These are phyloP conservation scores for Nematopogon swammerdamellus DNA, from an alignment of 2,888 invertebrate species.

Conservation along the genomic window DNA sequence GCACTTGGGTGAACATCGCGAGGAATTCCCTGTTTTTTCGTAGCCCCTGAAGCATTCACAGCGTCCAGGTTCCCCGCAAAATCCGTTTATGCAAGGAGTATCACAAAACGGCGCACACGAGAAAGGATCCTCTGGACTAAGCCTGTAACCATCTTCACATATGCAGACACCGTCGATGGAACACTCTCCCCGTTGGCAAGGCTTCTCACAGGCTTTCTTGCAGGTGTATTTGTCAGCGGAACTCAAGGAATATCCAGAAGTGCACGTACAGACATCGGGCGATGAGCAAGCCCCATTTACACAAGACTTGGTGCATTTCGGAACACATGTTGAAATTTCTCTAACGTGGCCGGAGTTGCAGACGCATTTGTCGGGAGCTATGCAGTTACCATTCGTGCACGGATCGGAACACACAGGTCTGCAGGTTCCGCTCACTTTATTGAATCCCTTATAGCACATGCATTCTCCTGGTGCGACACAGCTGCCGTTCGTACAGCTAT, in stretches of 20 bases:
- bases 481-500: constrained; percentile 18
- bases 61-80: too few relatives aligned
- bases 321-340: constrained; percentile 19
- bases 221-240: constrained; percentile 16
- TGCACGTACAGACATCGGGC: constrained; percentile 27
- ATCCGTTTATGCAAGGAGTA: too few relatives aligned
- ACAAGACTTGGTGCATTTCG: constrained; percentile 27
- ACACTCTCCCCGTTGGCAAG: constrained; percentile 23
- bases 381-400: constrained; percentile 13
- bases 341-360: constrained; percentile 2
- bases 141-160: constrained; percentile 16
- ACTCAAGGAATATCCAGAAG: constrained; percentile 19
- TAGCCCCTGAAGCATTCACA: constrained; percentile 19
- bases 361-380: constrained; percentile 1
- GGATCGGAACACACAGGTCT: constrained; percentile 13
- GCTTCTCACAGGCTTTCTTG: constrained; percentile 18
- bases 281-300: constrained; percentile 24
- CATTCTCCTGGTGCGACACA: constrained; percentile 18
- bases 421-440: constrained; percentile 12
- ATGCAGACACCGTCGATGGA: constrained; percentile 19
- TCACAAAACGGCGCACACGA: too few relatives aligned
- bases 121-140: constrained; percentile 6
- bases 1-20: constrained; percentile 23
- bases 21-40: constrained; percentile 11
- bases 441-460: constrained; percentile 12